Evolutionary conservation across 2,888 invertebrate genomes (phyloP).

Genomic region (Sericinus montela): DNA sequence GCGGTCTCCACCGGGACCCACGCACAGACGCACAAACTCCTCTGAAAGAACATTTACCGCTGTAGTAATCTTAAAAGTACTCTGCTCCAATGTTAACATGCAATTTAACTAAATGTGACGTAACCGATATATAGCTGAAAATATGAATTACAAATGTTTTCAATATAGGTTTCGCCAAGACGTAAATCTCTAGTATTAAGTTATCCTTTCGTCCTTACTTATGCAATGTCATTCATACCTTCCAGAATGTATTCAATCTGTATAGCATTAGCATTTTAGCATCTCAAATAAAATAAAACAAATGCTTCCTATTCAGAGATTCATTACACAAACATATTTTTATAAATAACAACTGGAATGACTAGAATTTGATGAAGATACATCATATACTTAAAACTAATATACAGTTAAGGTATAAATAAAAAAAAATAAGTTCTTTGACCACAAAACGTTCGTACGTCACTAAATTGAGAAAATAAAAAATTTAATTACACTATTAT

Average conservation of each 20-base stretch:
- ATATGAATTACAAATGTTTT: neutral
- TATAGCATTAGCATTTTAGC: no score
- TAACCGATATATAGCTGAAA: neutral
- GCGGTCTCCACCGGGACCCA: constrained; percentile 68
- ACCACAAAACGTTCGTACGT: no score
- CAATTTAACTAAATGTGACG: neutral
- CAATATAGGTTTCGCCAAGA: neutral
- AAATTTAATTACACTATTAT: constrained; percentile 18
- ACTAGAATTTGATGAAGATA: constrained; percentile 12
- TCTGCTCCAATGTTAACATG: neutral
- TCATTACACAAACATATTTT: constrained; percentile 11
- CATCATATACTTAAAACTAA: neutral
- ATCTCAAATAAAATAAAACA: constrained; percentile 5
- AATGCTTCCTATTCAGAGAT: constrained; percentile 9
- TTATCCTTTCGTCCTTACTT: no score
- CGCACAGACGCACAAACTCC: constrained; percentile 60
- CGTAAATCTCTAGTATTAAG: no score
- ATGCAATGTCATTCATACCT: no score
- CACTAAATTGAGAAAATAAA: neutral
- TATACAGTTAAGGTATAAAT: no score
- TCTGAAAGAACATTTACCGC: constrained; percentile 44
- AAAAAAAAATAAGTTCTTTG: no score
- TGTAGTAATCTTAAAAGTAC: constrained; percentile 6
- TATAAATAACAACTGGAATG: constrained; percentile 17
- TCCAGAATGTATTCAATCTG: no score